Evolutionary conservation across 2,113 vertebrate genomes (phyloP), one percentile per base, ranked within the genome.

Genomic region (Struthio camelus): DNA sequence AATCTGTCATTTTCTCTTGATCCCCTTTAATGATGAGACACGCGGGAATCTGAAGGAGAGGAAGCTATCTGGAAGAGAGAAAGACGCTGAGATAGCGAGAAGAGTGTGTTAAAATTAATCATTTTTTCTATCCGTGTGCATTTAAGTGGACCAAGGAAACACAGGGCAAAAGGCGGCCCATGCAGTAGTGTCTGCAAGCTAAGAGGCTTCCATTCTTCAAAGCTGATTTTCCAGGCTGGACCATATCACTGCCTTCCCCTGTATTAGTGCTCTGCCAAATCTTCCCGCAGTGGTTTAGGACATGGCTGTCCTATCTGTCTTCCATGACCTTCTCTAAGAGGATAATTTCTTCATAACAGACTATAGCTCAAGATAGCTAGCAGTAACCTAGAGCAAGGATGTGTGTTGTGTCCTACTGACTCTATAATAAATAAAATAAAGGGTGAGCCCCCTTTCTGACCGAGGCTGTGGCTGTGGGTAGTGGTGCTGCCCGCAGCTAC

Each of bases 401-500:
- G 1, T 67, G 36, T 0, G 1, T 70, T 93, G 73, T 30, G 54
- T 78, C 70, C 50, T 22, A 17, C 81, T 54, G 42, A 8, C 8
- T 61, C 17, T 34, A 58, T 32, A 32, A 58, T 58, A 58, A 56
- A 58, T 58, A 58, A 58, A 58, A 58, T 58, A 58, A 32, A 58
- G 54, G 23, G 4, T 58, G 56, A 58, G 16, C 32, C 14, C 20
- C 53, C 53, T 56, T 30, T 56, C 27, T 27, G 15, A 27, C 6
- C 14, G 30, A 58, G 30, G 16, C 56, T 58, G 56, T 30, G 56
- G 56, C 56, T 32, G 56, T 17, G 18, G 56, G 30, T 0, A 2
- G n/a, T 20, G 75, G 3, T 58, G 59, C 58, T 51, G 62, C 38
- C 11, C 73, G 14, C 7, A 48, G 12, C 44, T 86, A 0, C 0